phyloP scores from a whole-genome alignment of 2,113 vertebrate genomes.

The Pituophis catenifer region DNA sequence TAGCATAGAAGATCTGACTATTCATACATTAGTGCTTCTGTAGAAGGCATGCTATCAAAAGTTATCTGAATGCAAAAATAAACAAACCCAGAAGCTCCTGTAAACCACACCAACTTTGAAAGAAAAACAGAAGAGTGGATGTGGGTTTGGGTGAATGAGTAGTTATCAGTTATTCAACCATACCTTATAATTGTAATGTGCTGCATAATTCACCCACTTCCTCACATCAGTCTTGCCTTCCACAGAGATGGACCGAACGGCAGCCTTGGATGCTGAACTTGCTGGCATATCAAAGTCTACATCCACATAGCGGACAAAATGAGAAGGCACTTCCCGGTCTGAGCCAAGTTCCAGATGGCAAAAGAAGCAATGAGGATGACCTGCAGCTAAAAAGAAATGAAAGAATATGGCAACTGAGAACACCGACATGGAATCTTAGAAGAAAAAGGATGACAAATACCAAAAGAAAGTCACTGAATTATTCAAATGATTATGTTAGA shows the following conservation, averaged over 20 bases:
- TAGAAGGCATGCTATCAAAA: background rate
- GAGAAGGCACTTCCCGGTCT: constrained; percentile 83
- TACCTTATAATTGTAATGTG: constrained; percentile 89
- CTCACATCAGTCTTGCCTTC: constrained; percentile 76
- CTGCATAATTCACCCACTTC: constrained; percentile 88
- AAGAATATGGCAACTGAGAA: background rate
- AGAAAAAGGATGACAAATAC: background rate
- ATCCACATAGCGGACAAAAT: constrained; percentile 74
- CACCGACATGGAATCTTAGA: background rate
- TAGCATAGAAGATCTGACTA: background rate
- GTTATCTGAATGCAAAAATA: background rate
- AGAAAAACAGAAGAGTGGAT: background rate
- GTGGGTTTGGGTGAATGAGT: background rate
- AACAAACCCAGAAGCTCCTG: background rate
- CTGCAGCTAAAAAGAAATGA: constrained; percentile 64
- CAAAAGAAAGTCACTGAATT: background rate
- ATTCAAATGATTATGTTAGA: background rate
- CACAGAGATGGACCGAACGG: constrained; percentile 80
- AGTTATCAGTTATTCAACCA: background rate
- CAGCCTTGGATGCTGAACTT: constrained; percentile 80
- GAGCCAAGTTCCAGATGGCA: constrained; percentile 88
- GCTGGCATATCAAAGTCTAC: constrained; percentile 88
- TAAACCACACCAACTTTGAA: background rate
- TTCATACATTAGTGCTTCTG: background rate
- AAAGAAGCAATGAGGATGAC: constrained; percentile 89